Base-by-base conservation (phyloP, 2,113 vertebrate genomes). In the Oplegnathus fasciatus region DNA sequence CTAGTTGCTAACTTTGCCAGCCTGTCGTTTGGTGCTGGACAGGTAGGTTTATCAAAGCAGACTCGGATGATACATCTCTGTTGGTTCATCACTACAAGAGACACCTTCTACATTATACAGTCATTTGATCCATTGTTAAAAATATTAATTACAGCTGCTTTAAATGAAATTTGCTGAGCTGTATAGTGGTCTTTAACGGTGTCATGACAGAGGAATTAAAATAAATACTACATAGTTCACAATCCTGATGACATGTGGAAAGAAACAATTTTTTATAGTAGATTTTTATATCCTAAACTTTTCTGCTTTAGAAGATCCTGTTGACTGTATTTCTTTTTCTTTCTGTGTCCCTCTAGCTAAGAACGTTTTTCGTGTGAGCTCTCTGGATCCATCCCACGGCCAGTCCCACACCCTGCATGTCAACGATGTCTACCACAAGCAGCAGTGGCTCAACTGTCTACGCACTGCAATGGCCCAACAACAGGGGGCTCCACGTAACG, bases 361-460 rank as follows among this genome's bases (percentile, higher is more conserved):
- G 86, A 98, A 99, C 68, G 95, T 98, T 90, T 99, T 99, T 90
- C 94, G 98, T 8, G 97, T 99, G 5, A 97, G 98, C 64, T 98
- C 97, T 89, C 86, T 95, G 62, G 97, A 99, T 1, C 92, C 97
- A 0, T 83, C 90, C 18, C 95, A 93, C 0, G 96, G 97, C 82
- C 98, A 99, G 81, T 96, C 97, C 1, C 98, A 99, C 94, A 99
- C 98, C 0, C 96, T 99, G 18, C 97, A 98, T 62, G 97, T 97
- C 89, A 98, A 98, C 1, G 97, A 99, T 0, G 82, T 99, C 32
- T 99, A 98, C 95, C 98, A 99, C 94, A 99, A 99, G 93, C 98
- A 99, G 91, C 98, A 99, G 64, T 99, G 98, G 98, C 95, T 99
- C 68, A 98, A 96, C 65, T 98, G 97, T 68, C 95, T 99, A 20